Base-by-base conservation (phyloP, 2,797 vertebrate genomes). In the Channa striata region DNA sequence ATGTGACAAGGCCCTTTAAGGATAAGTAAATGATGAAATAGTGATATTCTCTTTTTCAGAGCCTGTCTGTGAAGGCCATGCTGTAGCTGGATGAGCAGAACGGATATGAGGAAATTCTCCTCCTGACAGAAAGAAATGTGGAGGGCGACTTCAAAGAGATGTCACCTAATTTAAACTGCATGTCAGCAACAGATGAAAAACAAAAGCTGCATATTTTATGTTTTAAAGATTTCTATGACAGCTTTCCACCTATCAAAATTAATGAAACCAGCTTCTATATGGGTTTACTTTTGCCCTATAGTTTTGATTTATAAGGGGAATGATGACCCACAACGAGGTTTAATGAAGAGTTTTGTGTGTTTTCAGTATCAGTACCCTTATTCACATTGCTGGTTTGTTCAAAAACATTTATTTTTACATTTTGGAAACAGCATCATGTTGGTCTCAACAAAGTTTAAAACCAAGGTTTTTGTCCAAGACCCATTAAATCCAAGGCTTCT, bases 81-180 rank as follows among this genome's bases (percentile, higher is more conserved):
- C 56, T 36, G 52, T 85, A 80, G 82, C 82, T 81, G 83, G 80
- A 80, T 33, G 70, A 84, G 50, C 70, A 30, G 46, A 56, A 67
- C 5, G 7, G 53, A 61, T 67, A 69, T 67, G 37, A 37, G 51
- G 66, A 66, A 37, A 52, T 58, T 6, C 43, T 64, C 40, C 49
- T 46, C 21, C 20, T 16, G 44, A 64, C 49, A 51, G 19, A 82
- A 78, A 51, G 19, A 82, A 78, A 77, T 36, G 59, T 62, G 68
- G 9, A 59, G 59, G 69, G 51, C 21, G 64, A 74, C 76, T 86
- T 87, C 72, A 86, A 67, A 86, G 68, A 47, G n/a, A 48, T 34
- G 69, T 72, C 17, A 0, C 23, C 59, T 80, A 40, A 82, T 78
- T 87, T 77, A 68, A 77, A 68, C 54, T 17, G 51, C 48, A 42